Percentiles rank a stretch among this genome's conserved stretches.
Conservation (phyloP, 1,140 invertebrate genomes). For the Pachypsylla venusta region DNA sequence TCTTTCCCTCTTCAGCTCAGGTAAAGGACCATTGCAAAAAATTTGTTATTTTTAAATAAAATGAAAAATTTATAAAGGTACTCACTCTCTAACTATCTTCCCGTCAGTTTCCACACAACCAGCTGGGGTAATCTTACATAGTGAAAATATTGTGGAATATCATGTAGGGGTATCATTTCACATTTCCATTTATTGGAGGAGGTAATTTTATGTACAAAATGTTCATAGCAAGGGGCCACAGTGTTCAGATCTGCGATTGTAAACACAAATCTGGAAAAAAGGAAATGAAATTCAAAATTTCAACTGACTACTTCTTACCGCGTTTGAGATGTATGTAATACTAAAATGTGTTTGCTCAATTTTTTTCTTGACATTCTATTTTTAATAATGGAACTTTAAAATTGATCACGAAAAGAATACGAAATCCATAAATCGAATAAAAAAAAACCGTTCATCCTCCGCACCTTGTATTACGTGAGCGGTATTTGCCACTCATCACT, state of each 20-base stretch:
- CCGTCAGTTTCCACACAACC: not conserved
- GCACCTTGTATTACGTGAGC: too few relatives aligned
- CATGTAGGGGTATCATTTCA: not conserved
- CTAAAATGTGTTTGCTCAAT: not conserved
- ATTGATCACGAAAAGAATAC: too few relatives aligned
- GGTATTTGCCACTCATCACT: too few relatives aligned
- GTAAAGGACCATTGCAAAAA: too few relatives aligned
- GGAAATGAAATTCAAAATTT: slow-evolving; percentile 9
- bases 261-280: slow-evolving; percentile 48
- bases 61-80: too few relatives aligned
- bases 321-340: too few relatives aligned
- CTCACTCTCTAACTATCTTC: too few relatives aligned
- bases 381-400: too few relatives aligned
- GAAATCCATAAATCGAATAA: too few relatives aligned
- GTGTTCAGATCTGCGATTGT: slow-evolving; percentile 61
- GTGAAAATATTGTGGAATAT: not conserved
- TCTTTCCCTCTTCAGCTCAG: too few relatives aligned
- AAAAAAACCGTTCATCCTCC: too few relatives aligned
- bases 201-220: slow-evolving; percentile 36
- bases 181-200: not conserved
- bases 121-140: not conserved
- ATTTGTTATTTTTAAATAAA: too few relatives aligned
- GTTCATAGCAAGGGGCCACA: slow-evolving; percentile 68
- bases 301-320: not conserved
- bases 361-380: not conserved